These are phyloP conservation scores for Penaeus chinensis DNA, from an alignment of 1,140 invertebrate genomes.

Conservation along the genomic window DNA sequence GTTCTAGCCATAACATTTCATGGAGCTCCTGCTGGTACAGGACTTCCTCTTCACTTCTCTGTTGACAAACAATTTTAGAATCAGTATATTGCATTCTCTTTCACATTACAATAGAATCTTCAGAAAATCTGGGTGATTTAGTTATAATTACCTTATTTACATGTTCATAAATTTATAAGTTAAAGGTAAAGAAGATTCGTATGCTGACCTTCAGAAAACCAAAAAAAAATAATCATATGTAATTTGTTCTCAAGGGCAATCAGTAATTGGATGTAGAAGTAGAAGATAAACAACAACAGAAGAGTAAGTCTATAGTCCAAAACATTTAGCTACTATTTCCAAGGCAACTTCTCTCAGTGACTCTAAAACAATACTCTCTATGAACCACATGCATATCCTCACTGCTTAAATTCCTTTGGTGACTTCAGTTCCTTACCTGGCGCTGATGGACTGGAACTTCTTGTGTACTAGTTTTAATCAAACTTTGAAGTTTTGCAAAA, in stretches of 20 bases:
- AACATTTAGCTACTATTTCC: no score
- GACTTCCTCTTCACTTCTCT: constrained; percentile 85
- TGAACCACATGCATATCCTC: not conserved
- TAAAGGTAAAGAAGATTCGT: no score
- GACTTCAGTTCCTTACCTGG: constrained; percentile 12
- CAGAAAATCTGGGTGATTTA: not conserved
- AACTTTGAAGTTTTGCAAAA: constrained; percentile 34
- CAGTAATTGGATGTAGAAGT: no score
- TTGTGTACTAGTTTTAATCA: constrained; percentile 43
- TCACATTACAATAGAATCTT: no score
- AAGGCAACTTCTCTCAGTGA: no score
- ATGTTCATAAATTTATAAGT: not conserved
- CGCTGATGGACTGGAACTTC: constrained; percentile 34
- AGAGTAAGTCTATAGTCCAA: no score
- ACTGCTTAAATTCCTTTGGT: not conserved
- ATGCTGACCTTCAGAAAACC: no score
- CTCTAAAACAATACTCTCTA: not conserved
- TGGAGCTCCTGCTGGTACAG: constrained; percentile 88
- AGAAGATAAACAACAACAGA: no score
- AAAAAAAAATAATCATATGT: no score
- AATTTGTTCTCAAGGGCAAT: no score
- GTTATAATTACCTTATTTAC: not conserved
- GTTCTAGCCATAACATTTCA: constrained; percentile 90
- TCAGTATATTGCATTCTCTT: not conserved
- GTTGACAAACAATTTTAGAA: constrained; percentile 47